These are phyloP conservation scores for Drosophila seguyi DNA, from an alignment of 1,140 invertebrate species.

Conservation along the genomic window DNA sequence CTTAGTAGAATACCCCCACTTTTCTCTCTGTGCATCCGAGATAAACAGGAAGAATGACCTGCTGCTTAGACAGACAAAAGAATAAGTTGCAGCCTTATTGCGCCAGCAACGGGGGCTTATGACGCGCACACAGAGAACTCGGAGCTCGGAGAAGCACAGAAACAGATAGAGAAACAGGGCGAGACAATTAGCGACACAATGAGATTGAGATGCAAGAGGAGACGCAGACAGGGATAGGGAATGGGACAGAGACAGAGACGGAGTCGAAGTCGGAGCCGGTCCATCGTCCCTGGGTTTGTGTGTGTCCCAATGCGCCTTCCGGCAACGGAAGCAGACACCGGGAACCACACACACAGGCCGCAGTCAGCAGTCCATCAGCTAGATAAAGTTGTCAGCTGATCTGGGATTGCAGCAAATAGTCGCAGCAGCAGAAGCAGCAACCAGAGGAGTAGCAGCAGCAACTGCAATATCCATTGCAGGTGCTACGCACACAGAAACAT, in stretches of 20 bases:
- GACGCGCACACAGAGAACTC: conserved; percentile 17
- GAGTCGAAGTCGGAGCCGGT: conserved; percentile 11
- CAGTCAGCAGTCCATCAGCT: conserved; percentile 43
- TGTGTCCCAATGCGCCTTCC: conserved; percentile 60
- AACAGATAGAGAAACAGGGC: conserved; percentile 41
- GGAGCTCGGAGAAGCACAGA: background rate
- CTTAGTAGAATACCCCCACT: too few relatives aligned
- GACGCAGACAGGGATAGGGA: conserved; percentile 17
- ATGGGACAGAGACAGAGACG: conserved; percentile 2
- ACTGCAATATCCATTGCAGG: conserved; percentile 1
- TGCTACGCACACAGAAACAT: conserved; percentile 2
- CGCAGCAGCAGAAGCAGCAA: conserved; percentile 6
- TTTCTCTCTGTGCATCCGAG: conserved; percentile 27
- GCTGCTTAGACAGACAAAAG: conserved; percentile 71
- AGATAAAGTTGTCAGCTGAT: conserved; percentile 82
- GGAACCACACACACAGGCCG: conserved; percentile 58
- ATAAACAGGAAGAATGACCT: conserved; percentile 83
- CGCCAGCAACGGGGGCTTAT: conserved; percentile 40
- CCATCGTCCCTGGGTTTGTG: conserved; percentile 17
- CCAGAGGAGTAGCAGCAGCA: background rate
- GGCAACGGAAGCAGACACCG: conserved; percentile 70
- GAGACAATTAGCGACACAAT: conserved; percentile 81
- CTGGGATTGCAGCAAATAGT: conserved; percentile 36
- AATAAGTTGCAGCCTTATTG: conserved; percentile 52
- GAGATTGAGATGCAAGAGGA: conserved; percentile 74